Evolutionary conservation across 2,888 invertebrate genomes (phyloP).

Genomic region (Hirudinaria manillensis): DNA sequence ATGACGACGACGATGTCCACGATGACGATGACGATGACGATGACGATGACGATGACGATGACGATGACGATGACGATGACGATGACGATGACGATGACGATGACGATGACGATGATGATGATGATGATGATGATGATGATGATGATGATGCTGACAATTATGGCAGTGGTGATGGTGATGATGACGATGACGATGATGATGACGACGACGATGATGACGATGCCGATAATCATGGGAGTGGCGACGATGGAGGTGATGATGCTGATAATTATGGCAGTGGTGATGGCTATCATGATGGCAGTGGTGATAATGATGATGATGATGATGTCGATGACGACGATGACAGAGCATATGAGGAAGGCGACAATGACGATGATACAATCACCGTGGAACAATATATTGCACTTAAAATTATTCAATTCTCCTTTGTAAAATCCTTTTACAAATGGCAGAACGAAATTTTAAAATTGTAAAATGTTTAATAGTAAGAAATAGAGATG

Average conservation of each 20-base stretch:
- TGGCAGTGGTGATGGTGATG: background rate
- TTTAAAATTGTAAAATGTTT: too few species aligned
- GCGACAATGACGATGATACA: too few species aligned
- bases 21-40: constrained; percentile 19
- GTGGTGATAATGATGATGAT: background rate
- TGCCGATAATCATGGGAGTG: too few species aligned
- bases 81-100: constrained; percentile 18
- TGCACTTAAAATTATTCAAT: too few species aligned
- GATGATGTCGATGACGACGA: too few species aligned
- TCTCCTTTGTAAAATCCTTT: too few species aligned
- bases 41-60: constrained; percentile 18
- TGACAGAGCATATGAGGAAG: too few species aligned
- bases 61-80: background rate
- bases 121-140: background rate
- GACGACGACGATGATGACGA: too few species aligned
- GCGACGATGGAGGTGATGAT: background rate
- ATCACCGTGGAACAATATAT: too few species aligned
- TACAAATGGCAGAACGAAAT: too few species aligned
- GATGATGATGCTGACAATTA: background rate
- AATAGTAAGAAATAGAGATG: too few species aligned
- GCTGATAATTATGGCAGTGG: background rate
- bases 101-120: constrained; percentile 17
- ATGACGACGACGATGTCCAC: background rate
- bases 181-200: too few species aligned
- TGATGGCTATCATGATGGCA: background rate